Percentiles rank a stretch among this genome's conserved stretches.
These are phyloP conservation scores for Oreochromis spilurus DNA, from an alignment of 2,113 vertebrate species.

Conservation along the genomic window DNA sequence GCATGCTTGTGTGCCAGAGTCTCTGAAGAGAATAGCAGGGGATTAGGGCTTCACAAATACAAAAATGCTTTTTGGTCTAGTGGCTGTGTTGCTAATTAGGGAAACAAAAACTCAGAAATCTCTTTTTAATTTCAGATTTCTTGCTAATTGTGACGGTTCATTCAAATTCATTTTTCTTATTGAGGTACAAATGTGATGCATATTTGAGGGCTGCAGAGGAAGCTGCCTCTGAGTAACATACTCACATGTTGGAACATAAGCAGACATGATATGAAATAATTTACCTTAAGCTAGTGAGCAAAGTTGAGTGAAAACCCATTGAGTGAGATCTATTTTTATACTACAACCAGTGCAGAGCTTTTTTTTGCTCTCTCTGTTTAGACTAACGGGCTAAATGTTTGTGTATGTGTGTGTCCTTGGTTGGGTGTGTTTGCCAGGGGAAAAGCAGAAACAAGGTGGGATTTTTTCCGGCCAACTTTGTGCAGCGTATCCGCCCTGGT, in stretches of 20 bases:
- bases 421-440: slow-evolving; percentile 70
- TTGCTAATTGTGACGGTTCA: not conserved
- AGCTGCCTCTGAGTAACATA: not conserved
- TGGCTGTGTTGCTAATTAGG: not conserved
- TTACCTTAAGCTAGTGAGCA: not conserved
- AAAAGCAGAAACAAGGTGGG: slow-evolving; percentile 84
- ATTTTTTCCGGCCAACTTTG: slow-evolving; percentile 92
- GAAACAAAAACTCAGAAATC: not conserved
- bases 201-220: not conserved
- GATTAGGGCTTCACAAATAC: slow-evolving; percentile 2
- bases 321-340: not conserved
- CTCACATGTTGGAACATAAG: not conserved
- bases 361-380: not conserved
- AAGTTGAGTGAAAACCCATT: not conserved
- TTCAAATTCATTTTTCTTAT: not conserved
- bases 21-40: not conserved
- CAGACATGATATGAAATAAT: not conserved
- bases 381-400: not conserved
- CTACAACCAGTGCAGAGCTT: not conserved
- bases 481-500: slow-evolving; percentile 85
- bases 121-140: not conserved
- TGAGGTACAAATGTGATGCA: not conserved
- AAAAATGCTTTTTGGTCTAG: not conserved
- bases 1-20: not conserved
- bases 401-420: slow-evolving; percentile 12